Evolutionary conservation across 2,888 invertebrate species (phyloP), one percentile per base, ranked within the genome.

Genomic region (Diplolepis rosae): DNA sequence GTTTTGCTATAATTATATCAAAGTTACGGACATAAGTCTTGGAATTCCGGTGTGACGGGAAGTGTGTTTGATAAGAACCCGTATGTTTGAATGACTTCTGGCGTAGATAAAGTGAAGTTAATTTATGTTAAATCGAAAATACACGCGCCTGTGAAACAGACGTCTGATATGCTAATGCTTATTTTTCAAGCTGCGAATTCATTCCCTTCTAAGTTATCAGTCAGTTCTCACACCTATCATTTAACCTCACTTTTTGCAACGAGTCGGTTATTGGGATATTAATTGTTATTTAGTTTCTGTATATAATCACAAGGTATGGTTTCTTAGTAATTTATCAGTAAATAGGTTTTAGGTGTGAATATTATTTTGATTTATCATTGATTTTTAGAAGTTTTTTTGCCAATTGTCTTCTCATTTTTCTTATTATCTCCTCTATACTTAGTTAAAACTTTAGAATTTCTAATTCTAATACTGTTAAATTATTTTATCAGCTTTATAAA

Each of bases 31-130:
- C 1, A 24, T 15, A 22, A 61, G 27, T 39, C 24, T 24, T 22
- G 61, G 61, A 61, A 61, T 61, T 61, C 39, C 39, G 61, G 61
- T 61, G 24, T 1, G 39, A 61, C 61, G 39, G 61, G 61, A 61
- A 61, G 39, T 39, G 24, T 24, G 85, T 84, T 84, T 84, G 85
- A 83, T 85, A 85, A 85, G 82, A 73, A 77, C 83, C 84, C 83
- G 75, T 82, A 85, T 83, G 79, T 76, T 78, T 80, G 79, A 79
- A 80, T 82, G 82, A 56, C 76, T 68, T 75, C 45, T 78, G 79
- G 67, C 67, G 72, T 76, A 80, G 85, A 84, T 84, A 84, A 83
- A 80, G 80, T 80, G 76, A 72, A 73, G 76, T 69, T 82, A 83
- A 85, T 85, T 69, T 81, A 84, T 82, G 79, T 66, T 74, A 79